Evolutionary conservation across 2,797 vertebrate genomes (phyloP).

Genomic region (Bucorvus abyssinicus): DNA sequence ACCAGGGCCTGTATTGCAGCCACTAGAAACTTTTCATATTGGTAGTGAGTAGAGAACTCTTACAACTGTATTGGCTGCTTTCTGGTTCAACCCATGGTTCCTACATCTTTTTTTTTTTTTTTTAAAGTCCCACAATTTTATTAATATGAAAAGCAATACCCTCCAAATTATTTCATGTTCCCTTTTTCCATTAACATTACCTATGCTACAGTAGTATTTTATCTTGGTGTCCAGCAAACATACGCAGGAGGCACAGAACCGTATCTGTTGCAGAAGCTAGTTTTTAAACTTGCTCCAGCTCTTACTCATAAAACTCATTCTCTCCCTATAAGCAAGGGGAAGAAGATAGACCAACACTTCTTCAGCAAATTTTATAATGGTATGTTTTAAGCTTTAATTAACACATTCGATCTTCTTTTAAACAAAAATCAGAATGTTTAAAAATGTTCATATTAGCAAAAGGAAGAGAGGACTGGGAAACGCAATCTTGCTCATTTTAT

Average conservation of each 20-base stretch:
- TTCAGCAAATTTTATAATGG: background rate
- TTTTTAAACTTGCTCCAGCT: background rate
- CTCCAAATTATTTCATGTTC: background rate
- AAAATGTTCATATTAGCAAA: background rate
- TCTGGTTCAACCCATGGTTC: background rate
- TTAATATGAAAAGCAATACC: background rate
- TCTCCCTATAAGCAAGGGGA: background rate
- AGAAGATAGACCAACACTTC: background rate
- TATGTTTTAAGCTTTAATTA: background rate
- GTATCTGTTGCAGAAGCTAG: background rate
- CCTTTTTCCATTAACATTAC: background rate
- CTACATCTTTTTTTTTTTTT: background rate
- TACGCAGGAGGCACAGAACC: background rate
- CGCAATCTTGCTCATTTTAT: background rate
- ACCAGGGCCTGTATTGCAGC: background rate
- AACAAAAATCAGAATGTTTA: background rate
- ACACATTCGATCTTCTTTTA: background rate
- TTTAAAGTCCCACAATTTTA: background rate
- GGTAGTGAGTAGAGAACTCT: background rate
- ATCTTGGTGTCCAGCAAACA: background rate
- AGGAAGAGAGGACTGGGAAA: background rate
- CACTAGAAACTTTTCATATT: background rate
- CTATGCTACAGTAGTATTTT: background rate
- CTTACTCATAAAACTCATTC: background rate
- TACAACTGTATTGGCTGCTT: background rate